Evolutionary conservation across 2,888 invertebrate species (phyloP), one percentile per base, ranked within the genome.

Genomic region (Drosophila picticornis): DNA sequence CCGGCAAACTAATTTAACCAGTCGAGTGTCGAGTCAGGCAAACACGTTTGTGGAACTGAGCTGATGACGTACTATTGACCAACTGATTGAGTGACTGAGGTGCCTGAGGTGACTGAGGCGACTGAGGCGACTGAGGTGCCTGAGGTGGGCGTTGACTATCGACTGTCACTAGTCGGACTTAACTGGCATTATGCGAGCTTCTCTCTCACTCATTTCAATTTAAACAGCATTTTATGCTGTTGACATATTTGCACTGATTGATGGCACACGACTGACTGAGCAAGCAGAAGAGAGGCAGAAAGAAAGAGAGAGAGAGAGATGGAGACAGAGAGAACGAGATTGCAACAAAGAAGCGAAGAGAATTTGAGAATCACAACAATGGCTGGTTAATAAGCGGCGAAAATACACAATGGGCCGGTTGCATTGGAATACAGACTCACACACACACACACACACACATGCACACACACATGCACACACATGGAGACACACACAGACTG

Each of bases 1-100:
- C 88, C 90, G 88, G 88, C 82, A 88, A 88, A 88, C 90, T 85
- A 72, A 83, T 72, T 61, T 59, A 69, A 81, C 72, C 65, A 61
- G 57, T 72, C 67, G 72, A 75, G 55, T 63, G 75, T 57, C 46
- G 69, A 61, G 56, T 40, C 31, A 34, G 58, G 68, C 70, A 59
- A 46, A 69, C 68, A 74, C 63, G 73, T 63, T 71, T 71, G 66
- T 66, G 34, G 50, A 68, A 74, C 79, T 56, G 46, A 73, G 58
- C 72, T 70, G 80, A 67, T 77, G 77, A 77, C 80, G 80, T 67
- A 40, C 63, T 53, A 58, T 64, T 51, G 61, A 73, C 65, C 72
- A 64, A 81, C 36, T 71, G 69, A 72, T 52, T 68, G 53, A 68
- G 53, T 80, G 71, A 70, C 59, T 60, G 50, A 25, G 64, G 57